Evolutionary conservation across 2,113 vertebrate genomes (phyloP), one percentile per base, ranked within the genome.

Genomic region (Microtus ochrogaster): DNA sequence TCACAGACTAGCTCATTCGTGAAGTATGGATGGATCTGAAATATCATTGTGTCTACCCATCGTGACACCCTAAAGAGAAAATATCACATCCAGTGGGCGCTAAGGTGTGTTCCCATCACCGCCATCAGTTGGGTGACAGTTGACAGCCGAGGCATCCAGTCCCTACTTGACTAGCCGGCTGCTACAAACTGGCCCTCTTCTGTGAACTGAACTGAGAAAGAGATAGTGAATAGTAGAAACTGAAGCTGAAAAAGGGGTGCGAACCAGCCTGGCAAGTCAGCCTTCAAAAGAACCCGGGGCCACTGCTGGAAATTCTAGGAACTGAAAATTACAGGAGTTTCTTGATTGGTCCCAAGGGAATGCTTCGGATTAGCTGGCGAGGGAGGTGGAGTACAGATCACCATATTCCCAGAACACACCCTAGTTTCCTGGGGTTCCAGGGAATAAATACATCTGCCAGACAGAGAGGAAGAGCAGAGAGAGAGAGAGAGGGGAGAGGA

Each of bases 1-100:
- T 95, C 86, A 97, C 76, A 83, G 44, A 78, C 74, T 2, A 47
- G 55, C 52, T 94, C n/a, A 68, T 70, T 82, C 76, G 44, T 44
- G 16, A 89, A 9, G 5, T 49, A 21, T 14, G 14, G 44, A 33
- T 77, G 19, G 44, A 81, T 84, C 55, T 26, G 9, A 78, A 47
- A 22, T 73, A 30, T 11, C 33, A 76, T 7, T 49, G 63, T 8
- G 19, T 90, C 85, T 89, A 33, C 11, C 30, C 36, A 70, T 47
- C 52, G 22, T 0, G 65, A n/a, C 6, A 4, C n/a, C 55, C 52
- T 76, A 52, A 52, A 82, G 21, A 73, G 8, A 79, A 55, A 70
- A 52, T 12, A 33, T 26, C 1, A n/a, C 13, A 58, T 33, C 36
- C 26, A 66, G 5, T 24, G 12, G 6, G 11, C 11, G 2, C 65